Conservation (phyloP, 2,113 vertebrate species). For the Peromyscus californicus region DNA sequence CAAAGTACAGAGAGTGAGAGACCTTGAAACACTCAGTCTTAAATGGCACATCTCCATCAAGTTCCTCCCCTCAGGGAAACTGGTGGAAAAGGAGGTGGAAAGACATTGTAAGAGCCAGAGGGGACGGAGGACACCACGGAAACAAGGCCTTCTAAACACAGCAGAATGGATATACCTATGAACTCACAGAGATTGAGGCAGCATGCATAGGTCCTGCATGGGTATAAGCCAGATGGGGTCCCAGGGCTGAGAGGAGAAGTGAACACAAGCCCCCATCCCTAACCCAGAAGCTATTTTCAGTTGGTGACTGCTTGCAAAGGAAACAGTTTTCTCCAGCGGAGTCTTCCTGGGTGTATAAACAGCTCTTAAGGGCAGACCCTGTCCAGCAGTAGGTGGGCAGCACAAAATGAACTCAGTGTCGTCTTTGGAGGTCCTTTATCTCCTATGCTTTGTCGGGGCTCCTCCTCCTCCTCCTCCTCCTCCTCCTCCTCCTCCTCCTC, state of each 20-base stretch:
- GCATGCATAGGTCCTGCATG: background rate
- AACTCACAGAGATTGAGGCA: background rate
- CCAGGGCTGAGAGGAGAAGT: background rate
- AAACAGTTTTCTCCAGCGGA: background rate
- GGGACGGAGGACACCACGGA: no score
- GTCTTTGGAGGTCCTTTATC: background rate
- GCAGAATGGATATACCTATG: background rate
- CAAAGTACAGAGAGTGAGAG: background rate
- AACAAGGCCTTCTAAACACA: background rate
- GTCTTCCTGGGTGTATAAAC: background rate
- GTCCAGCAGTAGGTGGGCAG: background rate
- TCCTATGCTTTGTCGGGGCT: background rate
- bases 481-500: background rate
- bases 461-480: background rate
- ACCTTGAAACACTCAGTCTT: background rate
- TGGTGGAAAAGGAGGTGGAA: background rate
- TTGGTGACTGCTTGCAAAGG: background rate
- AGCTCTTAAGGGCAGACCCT: background rate
- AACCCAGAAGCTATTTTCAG: background rate
- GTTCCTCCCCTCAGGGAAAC: background rate
- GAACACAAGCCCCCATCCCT: background rate
- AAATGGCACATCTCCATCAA: background rate
- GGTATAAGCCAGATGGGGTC: background rate
- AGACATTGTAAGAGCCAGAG: background rate
- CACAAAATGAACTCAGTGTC: background rate